These are phyloP conservation scores for Lithophane socia DNA, from an alignment of 2,888 invertebrate genomes.

Conservation along the genomic window DNA sequence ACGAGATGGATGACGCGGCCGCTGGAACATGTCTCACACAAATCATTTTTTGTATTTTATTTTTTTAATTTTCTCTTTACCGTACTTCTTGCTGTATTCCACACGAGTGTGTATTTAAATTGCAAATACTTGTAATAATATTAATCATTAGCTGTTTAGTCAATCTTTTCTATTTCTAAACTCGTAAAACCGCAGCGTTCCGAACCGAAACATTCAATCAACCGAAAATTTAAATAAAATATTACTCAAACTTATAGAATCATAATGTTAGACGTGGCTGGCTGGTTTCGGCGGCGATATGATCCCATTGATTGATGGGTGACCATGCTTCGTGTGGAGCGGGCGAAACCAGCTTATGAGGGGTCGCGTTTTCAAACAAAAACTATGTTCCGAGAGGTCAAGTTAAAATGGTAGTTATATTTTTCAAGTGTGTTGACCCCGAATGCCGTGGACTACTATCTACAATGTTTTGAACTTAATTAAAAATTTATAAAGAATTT, in stretches of 20 bases:
- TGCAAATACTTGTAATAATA: slow-evolving; percentile 76
- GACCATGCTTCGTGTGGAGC: slow-evolving; percentile 84
- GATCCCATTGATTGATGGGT: slow-evolving; percentile 90
- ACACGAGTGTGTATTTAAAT: slow-evolving; percentile 75
- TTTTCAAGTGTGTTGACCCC: slow-evolving; percentile 88
- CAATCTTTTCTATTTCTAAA: slow-evolving; percentile 66
- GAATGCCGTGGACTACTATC: slow-evolving; percentile 78
- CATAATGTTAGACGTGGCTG: slow-evolving; percentile 84
- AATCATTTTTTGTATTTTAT: slow-evolving; percentile 74
- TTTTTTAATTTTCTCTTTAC: slow-evolving; percentile 67
- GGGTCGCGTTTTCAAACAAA: slow-evolving; percentile 56
- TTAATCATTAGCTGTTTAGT: slow-evolving; percentile 72
- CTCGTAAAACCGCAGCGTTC: slow-evolving; percentile 76
- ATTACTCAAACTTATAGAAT: slow-evolving; percentile 88
- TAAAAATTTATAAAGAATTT: slow-evolving; percentile 88
- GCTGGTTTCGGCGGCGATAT: slow-evolving; percentile 87
- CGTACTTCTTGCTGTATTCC: slow-evolving; percentile 60
- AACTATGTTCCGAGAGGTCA: slow-evolving; percentile 69
- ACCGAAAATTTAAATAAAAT: slow-evolving; percentile 88
- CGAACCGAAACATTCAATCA: slow-evolving; percentile 87
- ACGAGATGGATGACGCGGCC: slow-evolving; percentile 84
- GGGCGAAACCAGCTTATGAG: slow-evolving; percentile 71
- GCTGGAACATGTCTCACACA: slow-evolving; percentile 81
- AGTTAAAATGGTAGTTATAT: slow-evolving; percentile 74
- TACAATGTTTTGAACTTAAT: slow-evolving; percentile 87